phyloP scores from a whole-genome alignment of 2,113 vertebrate genomes.

The Etheostoma cragini region DNA sequence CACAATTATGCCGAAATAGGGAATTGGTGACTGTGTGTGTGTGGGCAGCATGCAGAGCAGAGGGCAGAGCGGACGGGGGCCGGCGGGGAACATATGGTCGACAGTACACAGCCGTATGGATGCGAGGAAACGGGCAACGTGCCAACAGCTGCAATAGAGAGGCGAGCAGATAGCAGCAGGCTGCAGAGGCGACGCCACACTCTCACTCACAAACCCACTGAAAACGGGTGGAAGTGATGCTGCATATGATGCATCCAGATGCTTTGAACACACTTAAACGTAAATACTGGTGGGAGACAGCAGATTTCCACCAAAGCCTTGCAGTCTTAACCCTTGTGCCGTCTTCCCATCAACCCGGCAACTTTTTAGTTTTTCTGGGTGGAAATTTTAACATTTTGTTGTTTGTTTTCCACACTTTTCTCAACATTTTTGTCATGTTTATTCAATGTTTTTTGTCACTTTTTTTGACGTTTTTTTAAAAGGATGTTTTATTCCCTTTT shows the following conservation, averaged over 20 bases:
- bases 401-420: too few species aligned
- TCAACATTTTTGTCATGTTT: fast-evolving
- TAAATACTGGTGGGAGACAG: too few species aligned
- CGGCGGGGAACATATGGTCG: slow-evolving; percentile 21
- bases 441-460: too few species aligned
- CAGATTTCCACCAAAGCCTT: too few species aligned
- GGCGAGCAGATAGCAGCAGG: not conserved
- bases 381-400: too few species aligned
- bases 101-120: slow-evolving; percentile 2
- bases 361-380: too few species aligned
- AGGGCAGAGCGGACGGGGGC: not conserved
- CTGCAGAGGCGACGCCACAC: not conserved
- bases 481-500: too few species aligned
- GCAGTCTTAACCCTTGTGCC: too few species aligned
- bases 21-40: slow-evolving; percentile 8
- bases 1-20: slow-evolving; percentile 27
- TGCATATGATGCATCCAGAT: not conserved
- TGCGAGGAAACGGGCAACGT: not conserved
- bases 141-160: slow-evolving; percentile 25
- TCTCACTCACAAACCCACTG: not conserved
- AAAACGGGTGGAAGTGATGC: too few species aligned
- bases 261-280: not conserved
- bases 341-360: too few species aligned
- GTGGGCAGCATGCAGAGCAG: slow-evolving; percentile 4
- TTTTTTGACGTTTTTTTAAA: too few species aligned